phyloP scores from a whole-genome alignment of 2,113 vertebrate species.

The Petromus typicus region DNA sequence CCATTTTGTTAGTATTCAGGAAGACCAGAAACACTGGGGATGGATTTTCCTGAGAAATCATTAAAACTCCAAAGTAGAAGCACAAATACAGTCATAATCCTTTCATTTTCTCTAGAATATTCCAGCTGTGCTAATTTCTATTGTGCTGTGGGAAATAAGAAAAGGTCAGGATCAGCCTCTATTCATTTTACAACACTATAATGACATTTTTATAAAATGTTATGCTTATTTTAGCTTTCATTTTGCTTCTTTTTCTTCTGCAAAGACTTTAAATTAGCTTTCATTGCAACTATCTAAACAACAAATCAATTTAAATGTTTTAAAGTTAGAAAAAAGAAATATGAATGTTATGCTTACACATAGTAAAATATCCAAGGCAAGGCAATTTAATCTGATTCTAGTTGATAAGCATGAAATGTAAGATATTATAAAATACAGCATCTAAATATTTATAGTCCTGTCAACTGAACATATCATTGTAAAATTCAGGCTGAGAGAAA shows the following conservation, averaged over 20 bases:
- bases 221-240: conserved; percentile 1
- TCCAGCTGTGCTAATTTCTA: conserved; percentile 38
- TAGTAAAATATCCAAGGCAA: conserved; percentile 5
- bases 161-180: background rate
- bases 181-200: background rate
- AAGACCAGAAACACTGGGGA: background rate
- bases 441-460: background rate
- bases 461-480: background rate
- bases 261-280: conserved; percentile 34
- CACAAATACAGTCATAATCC: background rate
- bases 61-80: conserved; percentile 1
- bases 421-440: background rate
- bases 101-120: background rate
- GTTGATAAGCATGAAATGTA: background rate
- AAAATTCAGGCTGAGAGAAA: background rate
- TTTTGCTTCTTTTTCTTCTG: conserved; percentile 23
- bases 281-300: background rate
- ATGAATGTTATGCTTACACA: background rate
- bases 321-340: conserved; percentile 13
- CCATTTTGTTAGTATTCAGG: conserved; percentile 38
- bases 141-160: background rate
- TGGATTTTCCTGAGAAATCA: conserved; percentile 4
- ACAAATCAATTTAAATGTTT: conserved; percentile 2
- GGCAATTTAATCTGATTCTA: conserved; percentile 28
- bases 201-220: background rate